Base-by-base conservation (phyloP, 2,113 vertebrate species). In the Pseudopodoces humilis region DNA sequence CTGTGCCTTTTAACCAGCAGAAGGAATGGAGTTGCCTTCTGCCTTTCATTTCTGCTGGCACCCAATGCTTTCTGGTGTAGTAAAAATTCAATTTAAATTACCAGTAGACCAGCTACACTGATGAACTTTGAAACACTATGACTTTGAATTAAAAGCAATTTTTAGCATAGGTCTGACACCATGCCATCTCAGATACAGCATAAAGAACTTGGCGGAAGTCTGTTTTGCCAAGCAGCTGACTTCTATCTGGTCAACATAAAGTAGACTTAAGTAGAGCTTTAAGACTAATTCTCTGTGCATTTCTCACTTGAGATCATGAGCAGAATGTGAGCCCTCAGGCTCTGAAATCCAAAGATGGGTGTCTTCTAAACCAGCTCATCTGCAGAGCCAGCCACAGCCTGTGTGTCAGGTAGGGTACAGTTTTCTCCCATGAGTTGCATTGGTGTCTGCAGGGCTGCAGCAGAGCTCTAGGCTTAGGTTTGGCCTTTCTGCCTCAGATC, bases 321-420 rank as follows among this genome's bases (percentile, higher is more conserved):
- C 9, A 3, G 70, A 35, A 25, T 2, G 5, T 79, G 76, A 69
- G 39, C 49, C 24, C 24, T 14, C 44, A 55, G 30, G 5, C 15
- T 71, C 69, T 75, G 56, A 83, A 70, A 67, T 77, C 20, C 41
- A n/a, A 72, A 69, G 30, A 25, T 0, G 2, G 14, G 25, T 27
- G 7, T 86, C 58, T 67, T 63, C 33, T 49, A 41, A 52, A 44
- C 10, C 24, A 55, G 30, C 35, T 25, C 8, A 27, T 22, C 3
- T 5, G 35, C 47, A 60, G 33, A 67, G 24, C 68, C 27, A 39
- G 5, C 50, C 6, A 6, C 56, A 70, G 39, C 52, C 33, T 55
- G 33, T 44, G 10, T 2, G 2, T 47, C 30, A 23, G 49, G 76
- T 52, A 58, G 58, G 43, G 6, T 6, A 4, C 0, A 0, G 22